Evolutionary conservation across 2,888 invertebrate genomes (phyloP), one percentile per base, ranked within the genome.

Genomic region (Uloborus plumipes): DNA sequence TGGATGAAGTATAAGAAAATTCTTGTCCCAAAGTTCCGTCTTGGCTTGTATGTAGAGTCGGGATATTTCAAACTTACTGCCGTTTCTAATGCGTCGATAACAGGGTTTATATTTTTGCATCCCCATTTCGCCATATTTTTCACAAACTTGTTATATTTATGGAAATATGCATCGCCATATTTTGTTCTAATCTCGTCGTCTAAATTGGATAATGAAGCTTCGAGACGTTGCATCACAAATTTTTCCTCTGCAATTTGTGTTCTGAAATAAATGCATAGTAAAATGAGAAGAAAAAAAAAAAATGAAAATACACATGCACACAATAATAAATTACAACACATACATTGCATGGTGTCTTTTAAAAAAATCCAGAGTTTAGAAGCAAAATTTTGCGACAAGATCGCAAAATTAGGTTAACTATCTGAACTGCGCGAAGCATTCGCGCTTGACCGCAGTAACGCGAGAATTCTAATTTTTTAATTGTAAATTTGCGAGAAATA

Each of bases 141-240:
- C 7, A 71, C 13, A 18, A 20, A 49, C 6, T 11, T 15, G 26
- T 50, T 75, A 26, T 59, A 67, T 14, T 15, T n/a, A 18, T 67
- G 50, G 2, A 75, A 50, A 51, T 26, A 75, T 26, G 67, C n/a
- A 7, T 75, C 67, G 11, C 75, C 75, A 18, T 75, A 75, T 51
- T 75, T 67, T 20, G 49, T 50, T 61, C 13, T 58, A 13, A 75
- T 49, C 3, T 66, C 75, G 7, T 75, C 59, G 13, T 67, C 66
- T 16, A 75, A 22, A 1, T 39, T 15, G 16, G 75, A n/a, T 26
- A 75, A 59, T 2, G 75, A 49, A 14, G 47, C 49, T 13, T 75
- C 75, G 3, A 75, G 7, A 13, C 49, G 53, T 9, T 49, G 49
- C 11, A 9, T n/a, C 11, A 75, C 13, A 13, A 49, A 39, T 16